Evolutionary conservation across 2,797 vertebrate species (phyloP).

Genomic region (Amphiprion clarkii): DNA sequence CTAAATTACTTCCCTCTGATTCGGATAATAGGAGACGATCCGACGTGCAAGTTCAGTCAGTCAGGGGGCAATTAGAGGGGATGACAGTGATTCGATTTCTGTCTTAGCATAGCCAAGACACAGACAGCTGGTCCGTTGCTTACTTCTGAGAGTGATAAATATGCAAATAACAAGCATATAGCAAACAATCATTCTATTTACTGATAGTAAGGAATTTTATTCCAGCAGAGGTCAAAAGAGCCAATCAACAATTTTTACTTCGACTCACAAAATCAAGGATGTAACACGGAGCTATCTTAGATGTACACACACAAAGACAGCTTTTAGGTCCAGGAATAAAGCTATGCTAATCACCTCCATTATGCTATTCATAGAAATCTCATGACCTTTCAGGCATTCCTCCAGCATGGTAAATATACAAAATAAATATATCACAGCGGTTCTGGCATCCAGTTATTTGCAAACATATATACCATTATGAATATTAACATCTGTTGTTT

Average conservation of each 20-base stretch:
- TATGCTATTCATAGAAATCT: conserved; percentile 50
- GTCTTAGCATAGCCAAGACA: conserved; percentile 9
- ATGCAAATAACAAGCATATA: background rate
- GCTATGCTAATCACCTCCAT: conserved; percentile 54
- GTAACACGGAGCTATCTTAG: background rate
- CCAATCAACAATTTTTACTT: conserved; percentile 17
- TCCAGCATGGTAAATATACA: conserved; percentile 25
- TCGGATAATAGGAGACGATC: conserved; percentile 34
- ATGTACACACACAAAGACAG: conserved; percentile 9
- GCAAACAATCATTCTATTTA: background rate
- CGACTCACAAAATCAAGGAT: background rate
- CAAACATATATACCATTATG: conserved; percentile 55
- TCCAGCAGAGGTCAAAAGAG: background rate
- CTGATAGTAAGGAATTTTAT: background rate
- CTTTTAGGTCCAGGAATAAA: conserved; percentile 12
- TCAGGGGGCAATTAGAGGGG: conserved; percentile 15
- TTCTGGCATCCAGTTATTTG: conserved; percentile 44
- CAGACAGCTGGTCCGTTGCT: background rate
- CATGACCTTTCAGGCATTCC: conserved; percentile 54
- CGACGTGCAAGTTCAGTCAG: conserved; percentile 25
- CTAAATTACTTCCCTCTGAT: conserved; percentile 54
- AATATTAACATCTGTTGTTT: conserved; percentile 65
- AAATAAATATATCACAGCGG: conserved; percentile 22
- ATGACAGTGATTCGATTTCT: conserved; percentile 46
- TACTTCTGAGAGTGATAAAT: conserved; percentile 2